phyloP scores from a whole-genome alignment of 2,797 vertebrate genomes.

The Anas bahamensis region DNA sequence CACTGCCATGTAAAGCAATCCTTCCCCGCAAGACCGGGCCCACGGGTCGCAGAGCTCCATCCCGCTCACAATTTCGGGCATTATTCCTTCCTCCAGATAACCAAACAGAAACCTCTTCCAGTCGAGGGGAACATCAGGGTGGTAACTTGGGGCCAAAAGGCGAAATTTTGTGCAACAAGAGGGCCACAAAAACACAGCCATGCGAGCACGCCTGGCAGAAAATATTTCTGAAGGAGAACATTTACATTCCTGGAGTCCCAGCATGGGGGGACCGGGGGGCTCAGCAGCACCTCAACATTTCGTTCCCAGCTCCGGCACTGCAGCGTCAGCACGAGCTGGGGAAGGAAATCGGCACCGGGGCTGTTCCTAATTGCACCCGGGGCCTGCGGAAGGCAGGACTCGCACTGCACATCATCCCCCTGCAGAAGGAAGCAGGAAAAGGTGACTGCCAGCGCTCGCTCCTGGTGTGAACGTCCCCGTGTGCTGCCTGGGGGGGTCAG shows the following conservation, averaged over 20 bases:
- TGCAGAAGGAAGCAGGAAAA: too few relatives aligned
- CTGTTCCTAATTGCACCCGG: neutral
- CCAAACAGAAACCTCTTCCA: neutral
- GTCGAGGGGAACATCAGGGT: neutral
- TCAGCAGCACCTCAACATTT: too few relatives aligned
- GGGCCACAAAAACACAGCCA: neutral
- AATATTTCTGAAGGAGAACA: neutral
- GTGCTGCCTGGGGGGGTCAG: neutral
- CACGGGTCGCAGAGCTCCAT: accelerated
- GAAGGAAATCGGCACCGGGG: neutral
- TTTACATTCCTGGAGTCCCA: neutral
- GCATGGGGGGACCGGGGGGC: neutral
- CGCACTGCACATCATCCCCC: accelerated
- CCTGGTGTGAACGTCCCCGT: accelerated
- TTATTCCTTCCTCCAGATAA: neutral
- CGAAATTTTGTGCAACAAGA: neutral
- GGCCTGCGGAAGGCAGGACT: neutral
- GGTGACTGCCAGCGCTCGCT: neutral
- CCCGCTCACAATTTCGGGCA: neutral
- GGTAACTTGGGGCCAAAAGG: neutral
- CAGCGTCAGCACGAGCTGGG: neutral
- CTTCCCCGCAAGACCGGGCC: neutral
- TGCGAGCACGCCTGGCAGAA: accelerated
- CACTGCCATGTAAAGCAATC: neutral
- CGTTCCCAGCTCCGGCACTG: accelerated